Percentiles rank a stretch among this genome's conserved stretches.
Conservation (phyloP, 1,140 invertebrate species). For the Augochlora pura region DNA sequence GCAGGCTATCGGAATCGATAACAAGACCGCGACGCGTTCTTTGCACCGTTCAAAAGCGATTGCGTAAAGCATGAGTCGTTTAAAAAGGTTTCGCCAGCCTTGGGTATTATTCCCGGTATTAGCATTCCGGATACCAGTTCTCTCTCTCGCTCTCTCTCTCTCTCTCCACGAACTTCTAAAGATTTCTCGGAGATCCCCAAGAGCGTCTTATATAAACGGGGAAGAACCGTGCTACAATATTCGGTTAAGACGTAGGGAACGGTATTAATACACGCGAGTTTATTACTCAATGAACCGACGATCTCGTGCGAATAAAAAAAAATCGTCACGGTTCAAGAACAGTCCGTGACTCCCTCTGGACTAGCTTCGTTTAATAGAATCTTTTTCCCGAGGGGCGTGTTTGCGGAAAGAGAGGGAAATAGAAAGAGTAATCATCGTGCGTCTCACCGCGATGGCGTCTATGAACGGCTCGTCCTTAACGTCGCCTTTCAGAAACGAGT, state of each 20-base stretch:
- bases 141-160: no score
- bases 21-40: no score
- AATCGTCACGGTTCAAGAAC: background rate
- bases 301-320: background rate
- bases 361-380: no score
- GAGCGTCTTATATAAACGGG: no score
- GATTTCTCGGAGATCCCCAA: no score
- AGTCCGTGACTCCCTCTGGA: no score
- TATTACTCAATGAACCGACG: background rate
- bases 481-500: slow-evolving; percentile 63
- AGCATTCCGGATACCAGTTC: background rate
- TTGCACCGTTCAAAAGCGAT: background rate
- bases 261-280: background rate
- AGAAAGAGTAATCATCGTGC: background rate
- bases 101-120: slow-evolving; percentile 19
- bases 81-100: slow-evolving; percentile 30
- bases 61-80: slow-evolving; percentile 33
- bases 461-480: slow-evolving; percentile 68
- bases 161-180: no score
- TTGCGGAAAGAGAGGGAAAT: no score
- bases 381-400: background rate
- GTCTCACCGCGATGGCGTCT: slow-evolving; percentile 65
- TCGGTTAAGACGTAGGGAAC: background rate
- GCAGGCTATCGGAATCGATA: no score
- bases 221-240: no score